phyloP scores from a whole-genome alignment of 2,113 vertebrate genomes.

The Aldabrachelys gigantea region DNA sequence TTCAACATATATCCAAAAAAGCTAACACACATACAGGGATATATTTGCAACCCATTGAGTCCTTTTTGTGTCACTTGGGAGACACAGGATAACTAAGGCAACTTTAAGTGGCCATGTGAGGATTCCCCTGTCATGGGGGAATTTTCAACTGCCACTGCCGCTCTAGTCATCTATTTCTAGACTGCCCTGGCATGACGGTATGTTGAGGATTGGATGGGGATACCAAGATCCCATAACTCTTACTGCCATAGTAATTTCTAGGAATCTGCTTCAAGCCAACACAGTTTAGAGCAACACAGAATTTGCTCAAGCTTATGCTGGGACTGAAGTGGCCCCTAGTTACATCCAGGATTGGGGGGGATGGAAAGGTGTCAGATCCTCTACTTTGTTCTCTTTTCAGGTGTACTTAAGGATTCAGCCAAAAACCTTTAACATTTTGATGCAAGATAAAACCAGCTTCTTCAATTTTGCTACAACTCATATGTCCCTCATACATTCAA shows the following conservation, averaged over 20 bases:
- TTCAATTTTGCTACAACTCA: rapidly evolving
- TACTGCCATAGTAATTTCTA: not conserved
- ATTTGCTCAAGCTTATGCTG: rapidly evolving
- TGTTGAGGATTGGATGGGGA: not conserved
- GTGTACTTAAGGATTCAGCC: not conserved
- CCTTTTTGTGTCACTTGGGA: not conserved
- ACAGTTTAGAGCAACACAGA: not conserved
- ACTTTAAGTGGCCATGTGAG: not conserved
- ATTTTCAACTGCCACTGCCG: rapidly evolving
- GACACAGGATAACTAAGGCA: not conserved
- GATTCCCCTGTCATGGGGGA: not conserved
- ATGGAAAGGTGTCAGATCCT: not conserved
- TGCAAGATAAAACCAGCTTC: not conserved
- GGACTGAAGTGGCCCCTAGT: rapidly evolving
- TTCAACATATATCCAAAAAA: not conserved
- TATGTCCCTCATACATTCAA: not conserved
- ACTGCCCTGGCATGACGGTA: too few relatives aligned
- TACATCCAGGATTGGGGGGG: not conserved
- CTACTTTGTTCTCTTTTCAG: not conserved
- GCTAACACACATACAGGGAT: not conserved
- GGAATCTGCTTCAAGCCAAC: not conserved
- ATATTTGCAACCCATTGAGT: not conserved
- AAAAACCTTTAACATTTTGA: not conserved
- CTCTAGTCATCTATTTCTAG: not conserved
- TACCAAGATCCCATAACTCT: not conserved